phyloP scores from a whole-genome alignment of 2,888 invertebrate genomes.

The Drosophila macrospina region DNA sequence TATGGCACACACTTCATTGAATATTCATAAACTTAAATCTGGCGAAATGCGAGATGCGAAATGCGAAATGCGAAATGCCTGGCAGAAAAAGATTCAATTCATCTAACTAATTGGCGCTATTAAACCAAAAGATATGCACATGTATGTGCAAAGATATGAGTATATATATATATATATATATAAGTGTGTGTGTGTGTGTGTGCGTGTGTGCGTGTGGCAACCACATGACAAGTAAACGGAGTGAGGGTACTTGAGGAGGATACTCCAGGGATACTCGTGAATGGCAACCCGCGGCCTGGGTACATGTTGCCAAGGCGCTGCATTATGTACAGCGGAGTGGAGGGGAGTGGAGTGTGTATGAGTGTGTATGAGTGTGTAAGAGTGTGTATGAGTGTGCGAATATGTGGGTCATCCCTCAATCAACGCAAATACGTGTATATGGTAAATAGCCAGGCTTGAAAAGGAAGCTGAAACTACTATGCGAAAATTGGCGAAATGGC shows the following conservation, averaged over 20 bases:
- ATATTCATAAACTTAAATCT: conserved; percentile 78
- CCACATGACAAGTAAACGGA: conserved; percentile 52
- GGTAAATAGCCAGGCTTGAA: conserved; percentile 30
- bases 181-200: conserved; percentile 1
- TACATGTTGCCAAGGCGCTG: conserved; percentile 73
- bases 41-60: too few relatives aligned
- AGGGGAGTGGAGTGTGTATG: background rate
- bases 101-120: conserved; percentile 77
- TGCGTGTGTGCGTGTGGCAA: conserved; percentile 24
- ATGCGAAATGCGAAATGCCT: conserved; percentile 32
- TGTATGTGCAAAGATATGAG: background rate
- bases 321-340: conserved; percentile 51
- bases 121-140: conserved; percentile 54
- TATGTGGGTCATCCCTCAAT: conserved; percentile 36
- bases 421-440: conserved; percentile 34
- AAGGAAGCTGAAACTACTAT: conserved; percentile 62
- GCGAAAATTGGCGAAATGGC: conserved; percentile 45
- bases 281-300: conserved; percentile 15
- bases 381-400: background rate
- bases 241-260: conserved; percentile 17
- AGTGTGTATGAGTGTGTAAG: background rate
- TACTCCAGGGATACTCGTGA: conserved; percentile 12
- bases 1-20: conserved; percentile 78
- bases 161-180: background rate
- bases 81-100: conserved; percentile 63